These are phyloP conservation scores for Apodemus sylvaticus DNA, from an alignment of 2,113 vertebrate species.

Conservation along the genomic window DNA sequence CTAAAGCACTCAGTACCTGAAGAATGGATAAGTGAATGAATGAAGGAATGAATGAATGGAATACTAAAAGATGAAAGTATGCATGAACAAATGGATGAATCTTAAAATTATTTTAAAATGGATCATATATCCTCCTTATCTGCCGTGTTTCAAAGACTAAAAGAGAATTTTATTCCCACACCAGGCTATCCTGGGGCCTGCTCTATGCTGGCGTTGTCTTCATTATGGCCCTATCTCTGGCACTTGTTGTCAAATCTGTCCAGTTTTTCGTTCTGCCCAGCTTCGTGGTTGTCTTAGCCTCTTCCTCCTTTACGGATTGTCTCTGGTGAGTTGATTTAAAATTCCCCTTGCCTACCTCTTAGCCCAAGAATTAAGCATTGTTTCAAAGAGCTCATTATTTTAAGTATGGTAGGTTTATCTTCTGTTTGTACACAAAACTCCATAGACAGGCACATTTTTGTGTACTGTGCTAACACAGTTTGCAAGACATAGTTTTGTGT, in stretches of 20 bases:
- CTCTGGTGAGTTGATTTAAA: constrained; percentile 77
- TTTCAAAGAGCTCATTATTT: no score
- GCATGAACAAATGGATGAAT: background rate
- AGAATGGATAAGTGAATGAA: background rate
- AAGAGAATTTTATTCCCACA: background rate
- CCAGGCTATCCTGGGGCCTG: constrained; percentile 85
- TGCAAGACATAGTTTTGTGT: background rate
- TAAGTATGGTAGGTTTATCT: background rate
- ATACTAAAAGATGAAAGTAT: background rate
- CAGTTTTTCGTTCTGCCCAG: constrained; percentile 44
- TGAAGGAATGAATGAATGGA: background rate
- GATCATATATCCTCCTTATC: background rate
- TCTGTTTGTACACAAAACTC: no score
- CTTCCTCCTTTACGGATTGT: constrained; percentile 82
- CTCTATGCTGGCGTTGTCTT: constrained; percentile 71
- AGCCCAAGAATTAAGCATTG: background rate
- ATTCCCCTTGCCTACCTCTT: background rate
- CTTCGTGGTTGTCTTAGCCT: constrained; percentile 68
- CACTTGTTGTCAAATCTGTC: background rate
- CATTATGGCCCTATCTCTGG: constrained; percentile 75
- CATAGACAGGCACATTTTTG: background rate
- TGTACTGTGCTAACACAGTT: background rate
- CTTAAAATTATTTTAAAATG: fast-evolving
- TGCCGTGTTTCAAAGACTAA: background rate
- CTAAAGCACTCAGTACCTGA: background rate